A percentile compares a stretch with the other conserved stretches of the same genome.
These are phyloP conservation scores for Toxotes jaculatrix DNA, from an alignment of 2,113 vertebrate species.

Conservation along the genomic window DNA sequence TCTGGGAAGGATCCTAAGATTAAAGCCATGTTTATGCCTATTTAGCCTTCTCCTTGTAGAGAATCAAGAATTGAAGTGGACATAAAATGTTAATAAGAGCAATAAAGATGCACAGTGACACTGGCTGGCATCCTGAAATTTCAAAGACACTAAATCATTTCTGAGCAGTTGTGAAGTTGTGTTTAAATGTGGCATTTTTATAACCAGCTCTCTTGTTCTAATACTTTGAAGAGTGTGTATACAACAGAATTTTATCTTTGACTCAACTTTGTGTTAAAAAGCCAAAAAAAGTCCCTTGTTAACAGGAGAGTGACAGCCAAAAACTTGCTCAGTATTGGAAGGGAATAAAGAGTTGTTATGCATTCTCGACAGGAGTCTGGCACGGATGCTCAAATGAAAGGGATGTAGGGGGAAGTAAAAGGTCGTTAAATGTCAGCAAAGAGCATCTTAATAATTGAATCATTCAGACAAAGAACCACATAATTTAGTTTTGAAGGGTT, in stretches of 20 bases:
- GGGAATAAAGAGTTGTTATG: constrained; percentile 38
- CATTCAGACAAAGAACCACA: constrained; percentile 63
- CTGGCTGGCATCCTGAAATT: constrained; percentile 1
- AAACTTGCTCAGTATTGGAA: constrained; percentile 27
- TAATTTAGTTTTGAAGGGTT: constrained; percentile 51
- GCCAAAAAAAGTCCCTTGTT: constrained; percentile 22
- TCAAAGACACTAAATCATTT: constrained; percentile 18
- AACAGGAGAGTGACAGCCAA: constrained; percentile 21
- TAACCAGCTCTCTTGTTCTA: neutral
- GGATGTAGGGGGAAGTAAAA: constrained; percentile 58
- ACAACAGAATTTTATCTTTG: constrained; percentile 8
- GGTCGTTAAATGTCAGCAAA: constrained; percentile 82
- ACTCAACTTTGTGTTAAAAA: constrained; percentile 24
- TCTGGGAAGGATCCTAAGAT: neutral
- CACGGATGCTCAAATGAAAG: constrained; percentile 61
- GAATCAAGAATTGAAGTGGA: neutral
- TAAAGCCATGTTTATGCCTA: neutral
- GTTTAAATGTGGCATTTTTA: constrained; percentile 21
- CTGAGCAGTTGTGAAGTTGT: constrained; percentile 10
- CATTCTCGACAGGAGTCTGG: constrained; percentile 67
- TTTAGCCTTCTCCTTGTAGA: neutral
- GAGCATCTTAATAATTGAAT: constrained; percentile 75
- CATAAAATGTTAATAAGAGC: neutral
- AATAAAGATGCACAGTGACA: neutral
- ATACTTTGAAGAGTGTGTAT: neutral